Evolutionary conservation across 2,797 vertebrate species (phyloP), one percentile per base, ranked within the genome.

Genomic region (Falco biarmicus): DNA sequence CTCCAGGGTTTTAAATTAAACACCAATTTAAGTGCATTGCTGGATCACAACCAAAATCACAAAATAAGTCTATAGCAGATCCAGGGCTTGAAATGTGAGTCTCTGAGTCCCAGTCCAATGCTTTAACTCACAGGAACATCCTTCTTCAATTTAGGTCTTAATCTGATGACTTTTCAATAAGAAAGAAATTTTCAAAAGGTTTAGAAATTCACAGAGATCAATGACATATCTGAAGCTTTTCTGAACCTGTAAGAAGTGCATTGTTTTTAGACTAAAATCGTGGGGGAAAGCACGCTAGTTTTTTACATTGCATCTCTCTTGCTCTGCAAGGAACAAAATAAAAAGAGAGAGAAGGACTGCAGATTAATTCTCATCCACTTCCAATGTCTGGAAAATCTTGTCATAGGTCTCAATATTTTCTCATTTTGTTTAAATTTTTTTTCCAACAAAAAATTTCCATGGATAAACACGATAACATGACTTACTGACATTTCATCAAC

Each of bases 1-100:
- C 64, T 95, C 53, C 64, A 80, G 65, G 34, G 60, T 89, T 94
- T 96, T 91, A 91, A 95, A 94, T 95, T 93, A 95, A 96, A 84
- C 57, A 87, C 61, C 9, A 2, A 37, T 87, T 75, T 95, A 95
- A 91, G 91, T 91, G 89, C 73, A 69, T 91, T 86, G 73, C 79
- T 96, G 89, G 84, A 88, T 87, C 66, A 47, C 57, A 92, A 95
- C 74, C 74, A 96, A 88, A 93, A 92, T 94, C 74, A 90, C 73
- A 87, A 90, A 94, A 39, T 79, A 84, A 84, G 70, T 79, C 70
- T 82, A 26, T 8, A 82, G 54, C 47, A 66, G 66, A 87, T 87
- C 48, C 78, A 92, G 21, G 25, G n/a, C 39, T 91, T 89, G 90
- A 95, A 95, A 93, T 79, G 61, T 83, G 57, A 88, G 25, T 89